Base-by-base conservation (phyloP, 2,113 vertebrate genomes). In the Lycocorax pyrrhopterus region DNA sequence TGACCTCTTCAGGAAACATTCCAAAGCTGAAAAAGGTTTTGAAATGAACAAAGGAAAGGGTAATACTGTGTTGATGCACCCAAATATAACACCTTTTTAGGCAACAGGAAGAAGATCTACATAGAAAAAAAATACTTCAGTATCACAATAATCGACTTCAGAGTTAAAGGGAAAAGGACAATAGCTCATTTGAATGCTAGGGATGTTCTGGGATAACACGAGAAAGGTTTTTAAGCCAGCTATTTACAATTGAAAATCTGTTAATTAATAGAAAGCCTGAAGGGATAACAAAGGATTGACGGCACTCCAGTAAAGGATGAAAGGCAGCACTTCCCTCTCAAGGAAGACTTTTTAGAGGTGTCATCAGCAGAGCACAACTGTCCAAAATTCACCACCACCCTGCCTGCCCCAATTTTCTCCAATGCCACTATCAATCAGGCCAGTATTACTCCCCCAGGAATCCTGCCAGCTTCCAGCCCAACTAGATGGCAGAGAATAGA, bases 231-330 rank as follows among this genome's bases (percentile, higher is more conserved):
- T 55, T n/a, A 49, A 95, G 69, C 12, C 60, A 84, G 41, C 56
- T 87, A 91, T 62, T 96, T 94, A 77, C 3, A 2, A 91, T 1
- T 74, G 77, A 81, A 91, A 93, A 95, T 81, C 44, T 91, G 74
- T 71, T 94, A 95, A 94, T 93, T 93, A 96, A 84, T 30, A 35
- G 69, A 87, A 93, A 89, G 33, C 68, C 84, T 82, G 68, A 81
- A 91, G 84, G 77, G 77, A 81, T 84, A 91, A 74, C 18, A 46
- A 84, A 89, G 53, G 55, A 71, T 33, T 81, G 64, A 74, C 59
- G n/a, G 26, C 20, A 87, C 39, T 26, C 26, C 39, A 58, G 21
- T 23, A 55, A 78, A 78, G 37, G 37, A 41, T 71, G 37, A 77
- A 66, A 95, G 32, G 41, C 22, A 66, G 41, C 39, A 62, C 32